These are phyloP conservation scores for Tragopan temminckii DNA, from an alignment of 2,797 vertebrate genomes.

Conservation along the genomic window DNA sequence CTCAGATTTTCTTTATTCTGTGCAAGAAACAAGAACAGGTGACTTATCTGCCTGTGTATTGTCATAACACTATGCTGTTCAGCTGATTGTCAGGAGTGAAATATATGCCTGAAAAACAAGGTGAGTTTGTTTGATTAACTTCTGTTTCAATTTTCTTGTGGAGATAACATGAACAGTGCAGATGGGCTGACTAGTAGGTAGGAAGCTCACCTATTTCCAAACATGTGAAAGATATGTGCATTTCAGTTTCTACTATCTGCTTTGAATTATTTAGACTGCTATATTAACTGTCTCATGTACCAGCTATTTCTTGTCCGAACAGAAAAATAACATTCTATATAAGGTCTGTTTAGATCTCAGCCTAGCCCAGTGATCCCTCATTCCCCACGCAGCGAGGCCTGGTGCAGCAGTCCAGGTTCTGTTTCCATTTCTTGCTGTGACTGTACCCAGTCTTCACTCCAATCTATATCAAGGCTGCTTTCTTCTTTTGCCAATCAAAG, in stretches of 20 bases:
- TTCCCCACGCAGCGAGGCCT: background rate
- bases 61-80: slow-evolving; percentile 78
- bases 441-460: background rate
- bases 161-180: background rate
- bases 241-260: slow-evolving; percentile 5
- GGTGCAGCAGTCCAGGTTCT: background rate
- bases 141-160: background rate
- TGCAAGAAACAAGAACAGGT: slow-evolving; percentile 77
- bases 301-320: background rate
- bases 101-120: slow-evolving; percentile 76
- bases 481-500: background rate
- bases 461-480: background rate
- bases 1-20: slow-evolving; percentile 80
- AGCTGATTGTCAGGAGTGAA: slow-evolving; percentile 80
- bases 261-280: background rate
- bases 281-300: background rate
- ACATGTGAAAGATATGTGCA: background rate
- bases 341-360: background rate
- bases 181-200: slow-evolving; percentile 11
- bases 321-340: background rate
- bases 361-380: rapidly evolving
- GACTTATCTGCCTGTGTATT: slow-evolving; percentile 79
- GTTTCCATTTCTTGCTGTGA: background rate
- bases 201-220: background rate
- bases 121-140: slow-evolving; percentile 42